These are phyloP conservation scores for Sardina pilchardus DNA, from an alignment of 2,113 vertebrate genomes.

Conservation along the genomic window DNA sequence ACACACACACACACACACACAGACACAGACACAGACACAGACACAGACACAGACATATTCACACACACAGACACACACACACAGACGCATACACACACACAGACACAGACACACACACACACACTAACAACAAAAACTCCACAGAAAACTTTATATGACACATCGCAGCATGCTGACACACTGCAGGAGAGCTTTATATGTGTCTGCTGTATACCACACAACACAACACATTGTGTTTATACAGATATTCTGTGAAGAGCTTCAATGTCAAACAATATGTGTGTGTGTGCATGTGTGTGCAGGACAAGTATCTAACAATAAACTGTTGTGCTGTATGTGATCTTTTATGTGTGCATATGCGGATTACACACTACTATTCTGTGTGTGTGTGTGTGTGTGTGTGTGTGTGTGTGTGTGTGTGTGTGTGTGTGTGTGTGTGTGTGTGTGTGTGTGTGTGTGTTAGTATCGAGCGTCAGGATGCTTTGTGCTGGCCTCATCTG, in stretches of 20 bases:
- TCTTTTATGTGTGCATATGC: background rate
- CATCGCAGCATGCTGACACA: background rate
- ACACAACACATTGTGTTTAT: too few relatives aligned
- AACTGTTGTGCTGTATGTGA: background rate
- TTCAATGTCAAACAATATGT: background rate
- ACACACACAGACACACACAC: background rate
- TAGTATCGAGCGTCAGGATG: background rate
- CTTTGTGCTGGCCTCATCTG: background rate
- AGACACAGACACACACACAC: background rate
- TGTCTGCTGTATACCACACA: background rate
- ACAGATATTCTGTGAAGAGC: too few relatives aligned
- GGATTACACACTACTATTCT: too few relatives aligned
- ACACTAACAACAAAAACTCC: too few relatives aligned
- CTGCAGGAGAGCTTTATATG: background rate
- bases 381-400: background rate
- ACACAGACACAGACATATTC: background rate
- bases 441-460: background rate
- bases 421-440: conserved; percentile 14
- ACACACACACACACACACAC: background rate
- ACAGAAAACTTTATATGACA: background rate
- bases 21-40: background rate
- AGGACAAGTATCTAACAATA: background rate
- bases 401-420: background rate
- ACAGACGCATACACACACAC: background rate
- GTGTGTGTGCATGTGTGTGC: background rate